Conservation (phyloP, 2,113 vertebrate species). For the Enhydra lutris region DNA sequence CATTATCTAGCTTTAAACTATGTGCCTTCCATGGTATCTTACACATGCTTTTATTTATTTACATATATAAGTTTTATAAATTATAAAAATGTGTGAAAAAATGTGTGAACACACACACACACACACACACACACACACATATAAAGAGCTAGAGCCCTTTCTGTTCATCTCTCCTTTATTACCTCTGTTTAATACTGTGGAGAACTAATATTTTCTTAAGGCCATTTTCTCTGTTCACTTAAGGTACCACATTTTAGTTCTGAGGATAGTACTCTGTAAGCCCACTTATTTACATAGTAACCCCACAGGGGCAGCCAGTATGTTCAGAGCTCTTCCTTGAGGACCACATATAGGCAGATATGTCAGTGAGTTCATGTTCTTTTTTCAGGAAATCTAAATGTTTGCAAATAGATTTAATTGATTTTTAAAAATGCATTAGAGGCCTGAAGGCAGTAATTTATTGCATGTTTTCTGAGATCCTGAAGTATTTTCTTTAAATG, state of each 20-base stretch:
- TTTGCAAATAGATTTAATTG: neutral
- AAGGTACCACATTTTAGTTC: neutral
- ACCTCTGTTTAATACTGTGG: neutral
- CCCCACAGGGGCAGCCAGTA: neutral
- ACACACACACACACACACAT: neutral
- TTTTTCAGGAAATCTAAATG: neutral
- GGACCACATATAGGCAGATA: neutral
- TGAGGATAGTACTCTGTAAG: neutral
- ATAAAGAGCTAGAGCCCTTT: neutral
- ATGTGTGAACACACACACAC: neutral
- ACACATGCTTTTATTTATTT: neutral
- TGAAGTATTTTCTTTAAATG: neutral
- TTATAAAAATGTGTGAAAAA: neutral
- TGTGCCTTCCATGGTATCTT: neutral
- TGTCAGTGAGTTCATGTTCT: neutral
- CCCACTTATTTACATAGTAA: neutral
- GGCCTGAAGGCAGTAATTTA: neutral
- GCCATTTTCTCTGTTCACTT: neutral
- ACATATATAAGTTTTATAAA: neutral
- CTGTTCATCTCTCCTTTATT: neutral
- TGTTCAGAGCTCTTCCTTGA: neutral
- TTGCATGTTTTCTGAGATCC: neutral
- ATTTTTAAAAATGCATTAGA: neutral
- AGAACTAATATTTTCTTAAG: neutral
- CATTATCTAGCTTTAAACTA: neutral